Base-by-base conservation (phyloP, 2,888 invertebrate genomes). In the Drosophila falleni region DNA sequence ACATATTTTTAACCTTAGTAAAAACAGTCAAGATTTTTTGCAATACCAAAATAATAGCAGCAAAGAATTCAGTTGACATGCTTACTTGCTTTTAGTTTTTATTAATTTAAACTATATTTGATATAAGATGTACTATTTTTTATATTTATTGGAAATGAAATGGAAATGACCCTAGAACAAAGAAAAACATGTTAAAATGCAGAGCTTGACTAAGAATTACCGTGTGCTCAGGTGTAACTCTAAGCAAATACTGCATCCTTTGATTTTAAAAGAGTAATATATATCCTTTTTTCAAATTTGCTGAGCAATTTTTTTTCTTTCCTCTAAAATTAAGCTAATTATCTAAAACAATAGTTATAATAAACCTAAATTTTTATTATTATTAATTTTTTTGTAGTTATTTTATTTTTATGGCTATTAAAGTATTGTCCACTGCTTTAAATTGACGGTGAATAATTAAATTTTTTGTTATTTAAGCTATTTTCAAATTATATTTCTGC, bases 1-100 rank as follows among this genome's bases (percentile, higher is more conserved):
- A 63, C 60, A 58, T 69, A 66, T 70, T 81, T 81, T 68, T 71
- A 61, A 29, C 23, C 23, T 37, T 15, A 37, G 15, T 15, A 37
- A 37, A 15, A 2, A 37, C 11, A 5, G 19, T 42, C 19, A 11
- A 19, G 19, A 15, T 23, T 23, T 3, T 23, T 23, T 3, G 23
- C 23, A 23, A 23, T 23, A 23, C 23, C 4, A 4, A 23, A 23
- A 3, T 2, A 23, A 23, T 23, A 23, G 23, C 2, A 23, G 4
- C 23, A 4, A 4, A 23, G 23, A 23, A 23, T 23, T 23, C 4
- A 4, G 23, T 23, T 23, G 23, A 23, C 3, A 4, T 23, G 4
- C 3, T 23, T 23, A 23, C 23, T 23, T 3, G 3, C 1, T 19
- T 2, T 44, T 26, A 23, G 13, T 23, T 23, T 44, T 13, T 3